Conservation (phyloP, 2,113 vertebrate genomes). For the Neogobius melanostomus region DNA sequence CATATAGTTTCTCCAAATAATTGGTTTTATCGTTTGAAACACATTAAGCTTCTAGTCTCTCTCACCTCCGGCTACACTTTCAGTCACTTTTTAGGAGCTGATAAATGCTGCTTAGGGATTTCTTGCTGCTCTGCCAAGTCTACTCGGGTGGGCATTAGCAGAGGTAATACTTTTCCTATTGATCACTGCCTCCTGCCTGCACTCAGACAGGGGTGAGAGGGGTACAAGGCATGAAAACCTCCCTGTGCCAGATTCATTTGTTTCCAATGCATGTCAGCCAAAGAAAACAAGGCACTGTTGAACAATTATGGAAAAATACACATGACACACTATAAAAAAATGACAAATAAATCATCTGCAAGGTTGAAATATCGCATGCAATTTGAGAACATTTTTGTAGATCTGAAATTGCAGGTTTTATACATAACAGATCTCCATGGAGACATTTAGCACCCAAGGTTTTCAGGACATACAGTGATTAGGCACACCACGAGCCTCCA, state of each 20-base stretch:
- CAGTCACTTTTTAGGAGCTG: constrained; percentile 26
- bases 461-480: no score
- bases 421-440: no score
- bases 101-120: constrained; percentile 28
- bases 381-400: no score
- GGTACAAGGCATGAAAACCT: constrained; percentile 30
- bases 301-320: no score
- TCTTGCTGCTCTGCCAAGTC: constrained; percentile 34
- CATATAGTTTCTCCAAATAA: constrained; percentile 16
- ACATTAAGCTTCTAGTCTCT: constrained; percentile 15
- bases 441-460: no score
- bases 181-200: constrained; percentile 40
- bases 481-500: no score
- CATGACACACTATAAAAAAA: no score
- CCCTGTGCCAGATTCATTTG: constrained; percentile 4
- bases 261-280: constrained; percentile 19
- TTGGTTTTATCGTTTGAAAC: constrained; percentile 30
- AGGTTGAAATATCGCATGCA: no score
- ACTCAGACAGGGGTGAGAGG: constrained; percentile 16
- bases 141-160: constrained; percentile 40
- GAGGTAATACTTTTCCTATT: constrained; percentile 48
- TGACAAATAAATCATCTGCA: no score
- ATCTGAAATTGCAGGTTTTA: no score
- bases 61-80: constrained; percentile 8
- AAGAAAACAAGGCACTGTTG: constrained; percentile 33